Conservation (phyloP, 2,888 invertebrate genomes). For the Eupithecia tripunctaria region DNA sequence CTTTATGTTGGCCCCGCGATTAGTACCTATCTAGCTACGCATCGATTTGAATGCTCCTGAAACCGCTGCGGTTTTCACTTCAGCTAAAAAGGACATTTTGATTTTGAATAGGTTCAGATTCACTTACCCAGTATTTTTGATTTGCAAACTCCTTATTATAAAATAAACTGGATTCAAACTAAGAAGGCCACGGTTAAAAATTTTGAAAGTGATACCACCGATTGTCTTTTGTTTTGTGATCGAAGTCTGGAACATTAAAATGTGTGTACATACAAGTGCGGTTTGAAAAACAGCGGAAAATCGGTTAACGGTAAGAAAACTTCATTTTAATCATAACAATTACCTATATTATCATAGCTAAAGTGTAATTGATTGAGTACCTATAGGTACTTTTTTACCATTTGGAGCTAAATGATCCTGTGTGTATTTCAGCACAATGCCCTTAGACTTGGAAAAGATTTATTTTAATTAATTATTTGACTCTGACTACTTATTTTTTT, state of each 20-base stretch:
- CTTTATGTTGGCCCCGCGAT: conserved; percentile 15
- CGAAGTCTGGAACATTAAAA: background rate
- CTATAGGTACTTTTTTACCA: too few relatives aligned
- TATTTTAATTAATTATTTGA: too few relatives aligned
- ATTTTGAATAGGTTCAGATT: background rate
- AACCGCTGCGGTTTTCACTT: background rate
- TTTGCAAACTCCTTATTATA: background rate
- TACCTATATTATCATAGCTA: too few relatives aligned
- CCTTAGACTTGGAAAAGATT: too few relatives aligned
- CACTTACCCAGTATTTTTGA: background rate
- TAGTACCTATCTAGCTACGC: background rate
- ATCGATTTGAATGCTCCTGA: background rate
- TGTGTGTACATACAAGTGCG: background rate
- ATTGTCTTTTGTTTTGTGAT: background rate
- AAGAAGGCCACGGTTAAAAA: background rate
- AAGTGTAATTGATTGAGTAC: too few relatives aligned
- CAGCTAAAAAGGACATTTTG: background rate
- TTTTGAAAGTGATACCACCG: background rate
- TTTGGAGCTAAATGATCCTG: too few relatives aligned
- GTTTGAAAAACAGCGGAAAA: background rate
- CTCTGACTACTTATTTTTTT: too few relatives aligned
- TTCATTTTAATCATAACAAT: background rate
- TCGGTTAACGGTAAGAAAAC: background rate
- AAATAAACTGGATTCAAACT: background rate
- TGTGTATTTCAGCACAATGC: too few relatives aligned